Base-by-base conservation (phyloP, 2,113 vertebrate genomes). In the Furnarius figulus region DNA sequence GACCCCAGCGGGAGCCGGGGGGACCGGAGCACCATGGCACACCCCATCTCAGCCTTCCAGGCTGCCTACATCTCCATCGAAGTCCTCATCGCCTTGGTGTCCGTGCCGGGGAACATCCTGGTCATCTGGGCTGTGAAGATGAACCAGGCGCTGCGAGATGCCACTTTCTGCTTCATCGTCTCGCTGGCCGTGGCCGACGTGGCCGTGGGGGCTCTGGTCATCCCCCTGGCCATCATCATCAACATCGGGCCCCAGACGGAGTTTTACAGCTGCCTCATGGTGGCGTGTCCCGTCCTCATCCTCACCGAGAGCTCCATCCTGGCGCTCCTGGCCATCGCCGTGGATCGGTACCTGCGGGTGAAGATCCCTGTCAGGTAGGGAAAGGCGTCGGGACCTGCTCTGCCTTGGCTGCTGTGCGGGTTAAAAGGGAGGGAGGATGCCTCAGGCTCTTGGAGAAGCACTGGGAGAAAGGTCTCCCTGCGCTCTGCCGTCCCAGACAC, bases 251-350 rank as follows among this genome's bases (percentile, higher is more conserved):
- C 99, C 0, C 85, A 97, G 97, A 99, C 98, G 2, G 98, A 98
- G 97, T 99, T 99, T 90, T 98, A 99, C 98, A 99, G 99, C 92
- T 99, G 99, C 95, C 98, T 99, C 90, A 97, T 99, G 98, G 97
- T 98, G 88, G 98, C 98, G 39, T 99, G 99, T 89, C 99, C 98
- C 0, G 98, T 99, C 93, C 98, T 99, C 85, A 99, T 99, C 88
- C 99, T 99, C 84, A 99, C 99, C 2, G 99, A 99, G 97, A 99
- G 99, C 98, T 99, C 99, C 82, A 99, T 99, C 97, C 98, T 99
- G 82, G 99, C 99, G 1, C 98, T 99, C 78, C 98, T 99, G 97
- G 99, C 99, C 72, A 99, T 99, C 10, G 99, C 99, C 1, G 98
- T 99, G 87, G 99, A 99, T 97, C 98, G 99, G 17, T 99, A 99